Evolutionary conservation across 2,113 vertebrate genomes (phyloP), one percentile per base, ranked within the genome.

Genomic region (Paramormyrops kingsleyae): DNA sequence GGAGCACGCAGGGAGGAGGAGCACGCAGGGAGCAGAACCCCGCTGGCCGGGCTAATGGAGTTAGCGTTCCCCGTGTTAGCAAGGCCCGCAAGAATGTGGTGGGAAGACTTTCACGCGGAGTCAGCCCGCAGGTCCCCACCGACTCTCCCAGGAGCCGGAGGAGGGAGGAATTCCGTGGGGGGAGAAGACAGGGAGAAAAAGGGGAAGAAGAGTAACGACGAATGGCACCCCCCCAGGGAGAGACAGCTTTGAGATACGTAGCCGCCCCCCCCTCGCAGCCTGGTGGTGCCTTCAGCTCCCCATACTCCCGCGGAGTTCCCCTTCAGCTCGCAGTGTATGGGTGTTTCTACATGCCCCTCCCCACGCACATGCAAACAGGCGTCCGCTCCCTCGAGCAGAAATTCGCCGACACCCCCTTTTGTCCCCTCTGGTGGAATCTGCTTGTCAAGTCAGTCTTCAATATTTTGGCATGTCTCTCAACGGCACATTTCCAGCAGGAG

Each of bases 31-130:
- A 24, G 17, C 7, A 42, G 27, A 86, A n/a, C 66, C 62, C 66
- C 6, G 17, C 59, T 93, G 94, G 91, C 49, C 92, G 93, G 89
- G 50, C 47, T 53, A 56, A 50, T 70, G 91, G 90, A 92, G 90
- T 93, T 93, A 94, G 93, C 88, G 91, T 94, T 93, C 92, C 92
- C 21, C 80, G 93, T 93, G 93, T 95, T 91, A 94, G 91, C 90
- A 91, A 91, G 89, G 93, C 91, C 56, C 88, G 91, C 42, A 94
- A 92, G 93, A 94, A 94, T 88, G 89, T 21, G 62, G 66, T 47
- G 31, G 21, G 27, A 15, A 66, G 74, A 74, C 70, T 56, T 88
- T 80, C 42, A 88, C 21, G 35, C 49, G 42, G 56, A n/a, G 44
- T 53, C 44, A 39, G 49, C 19, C 27, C 83, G 83, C 44, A n/a